These are phyloP conservation scores for Unio pictorum DNA, from an alignment of 2,888 invertebrate species.

Conservation along the genomic window DNA sequence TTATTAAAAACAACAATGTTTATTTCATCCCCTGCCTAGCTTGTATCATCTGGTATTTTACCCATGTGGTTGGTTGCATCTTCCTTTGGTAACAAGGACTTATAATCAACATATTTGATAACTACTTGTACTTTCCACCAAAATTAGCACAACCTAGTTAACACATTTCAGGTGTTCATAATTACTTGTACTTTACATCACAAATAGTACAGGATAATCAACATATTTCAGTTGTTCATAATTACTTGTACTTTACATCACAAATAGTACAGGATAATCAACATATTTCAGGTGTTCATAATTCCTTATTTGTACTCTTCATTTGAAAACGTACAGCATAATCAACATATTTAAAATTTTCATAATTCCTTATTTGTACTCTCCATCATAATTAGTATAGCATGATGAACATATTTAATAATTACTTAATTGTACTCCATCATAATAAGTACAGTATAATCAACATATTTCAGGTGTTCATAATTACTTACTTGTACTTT, in stretches of 20 bases:
- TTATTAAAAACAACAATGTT: too few species aligned
- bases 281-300: too few species aligned
- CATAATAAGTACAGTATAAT: background rate
- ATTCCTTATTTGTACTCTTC: too few species aligned
- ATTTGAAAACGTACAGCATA: too few species aligned
- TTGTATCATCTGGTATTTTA: too few species aligned
- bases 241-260: constrained; percentile 40
- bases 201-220: constrained; percentile 10
- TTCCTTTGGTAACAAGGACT: too few species aligned
- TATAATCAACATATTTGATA: background rate
- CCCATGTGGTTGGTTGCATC: too few species aligned
- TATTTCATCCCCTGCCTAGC: too few species aligned
- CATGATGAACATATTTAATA: too few species aligned
- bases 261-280: constrained; percentile 10
- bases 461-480: background rate
- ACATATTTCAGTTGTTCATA: background rate
- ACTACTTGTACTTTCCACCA: constrained; percentile 40
- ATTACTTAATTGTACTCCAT: too few species aligned
- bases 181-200: constrained; percentile 40
- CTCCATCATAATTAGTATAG: constrained; percentile 32
- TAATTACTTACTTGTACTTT: constrained; percentile 45
- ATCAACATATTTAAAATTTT: background rate
- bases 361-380: constrained; percentile 32
- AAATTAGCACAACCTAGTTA: constrained; percentile 8
- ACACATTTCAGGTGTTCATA: background rate